Conservation (phyloP, 2,113 vertebrate species). For the Brienomyrus longianalis region DNA sequence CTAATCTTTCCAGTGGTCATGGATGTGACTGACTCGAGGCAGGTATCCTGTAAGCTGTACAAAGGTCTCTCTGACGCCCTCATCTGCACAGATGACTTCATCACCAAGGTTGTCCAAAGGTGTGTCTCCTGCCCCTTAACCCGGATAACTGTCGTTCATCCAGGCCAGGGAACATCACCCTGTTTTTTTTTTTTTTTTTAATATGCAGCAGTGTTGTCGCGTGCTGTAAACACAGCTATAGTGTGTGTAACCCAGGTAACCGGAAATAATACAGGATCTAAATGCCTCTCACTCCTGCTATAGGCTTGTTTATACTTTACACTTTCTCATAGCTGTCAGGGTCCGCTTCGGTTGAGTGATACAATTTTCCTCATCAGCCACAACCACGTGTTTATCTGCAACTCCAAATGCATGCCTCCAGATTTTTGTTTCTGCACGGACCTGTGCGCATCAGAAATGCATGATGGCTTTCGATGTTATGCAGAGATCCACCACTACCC, state of each 20-base stretch:
- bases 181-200: not conserved
- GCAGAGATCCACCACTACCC: not conserved
- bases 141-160: not conserved
- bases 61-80: conserved; percentile 93
- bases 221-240: not conserved
- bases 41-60: conserved; percentile 90
- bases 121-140: conserved; percentile 44
- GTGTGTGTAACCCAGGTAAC: not conserved
- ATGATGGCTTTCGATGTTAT: not conserved
- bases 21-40: conserved; percentile 92
- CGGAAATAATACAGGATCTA: not conserved
- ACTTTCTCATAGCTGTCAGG: not conserved
- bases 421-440: not conserved
- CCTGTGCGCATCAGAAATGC: not conserved
- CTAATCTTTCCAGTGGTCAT: conserved; percentile 77
- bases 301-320: not conserved
- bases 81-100: conserved; percentile 97
- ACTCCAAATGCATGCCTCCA: not conserved
- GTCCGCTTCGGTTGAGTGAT: not conserved
- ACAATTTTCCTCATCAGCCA: not conserved
- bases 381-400: not conserved
- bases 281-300: not conserved
- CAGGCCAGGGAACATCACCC: not conserved
- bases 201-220: not conserved
- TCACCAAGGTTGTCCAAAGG: conserved; percentile 97